Conservation (phyloP, 2,888 invertebrate species). For the Resseliella maxima region DNA sequence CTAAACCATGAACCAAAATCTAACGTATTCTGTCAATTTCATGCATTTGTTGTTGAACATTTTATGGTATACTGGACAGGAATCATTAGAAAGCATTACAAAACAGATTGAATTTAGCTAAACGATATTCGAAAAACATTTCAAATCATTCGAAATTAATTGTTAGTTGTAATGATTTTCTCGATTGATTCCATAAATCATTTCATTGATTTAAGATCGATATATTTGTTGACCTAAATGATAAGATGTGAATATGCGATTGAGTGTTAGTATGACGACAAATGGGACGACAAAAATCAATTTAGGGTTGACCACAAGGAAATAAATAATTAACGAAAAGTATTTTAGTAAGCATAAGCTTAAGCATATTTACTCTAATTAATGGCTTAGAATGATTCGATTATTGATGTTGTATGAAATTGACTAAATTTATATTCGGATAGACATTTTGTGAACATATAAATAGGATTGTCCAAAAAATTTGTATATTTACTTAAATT, state of each 20-base stretch:
- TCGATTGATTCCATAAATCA: not conserved
- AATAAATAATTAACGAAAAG: not conserved
- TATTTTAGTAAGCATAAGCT: not conserved
- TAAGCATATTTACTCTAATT: not conserved
- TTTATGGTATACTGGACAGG: not conserved
- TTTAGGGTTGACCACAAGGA: too few species aligned
- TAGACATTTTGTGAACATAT: too few species aligned
- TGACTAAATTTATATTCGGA: not conserved
- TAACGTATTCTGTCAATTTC: not conserved
- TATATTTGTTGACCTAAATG: not conserved
- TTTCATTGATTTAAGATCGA: slow-evolving; percentile 6
- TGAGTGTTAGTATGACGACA: too few species aligned
- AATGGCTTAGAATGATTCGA: not conserved
- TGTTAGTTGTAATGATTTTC: not conserved
- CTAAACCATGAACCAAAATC: not conserved
- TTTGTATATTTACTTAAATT: too few species aligned
- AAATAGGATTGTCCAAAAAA: too few species aligned
- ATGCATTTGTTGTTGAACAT: not conserved
- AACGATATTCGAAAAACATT: not conserved
- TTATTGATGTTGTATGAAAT: not conserved
- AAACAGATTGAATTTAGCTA: too few species aligned
- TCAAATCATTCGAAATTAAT: not conserved
- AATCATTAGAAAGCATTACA: not conserved
- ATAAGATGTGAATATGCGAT: not conserved
- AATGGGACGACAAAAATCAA: too few species aligned